phyloP scores from a whole-genome alignment of 2,888 invertebrate species.

The Gisinianus flammeolus region DNA sequence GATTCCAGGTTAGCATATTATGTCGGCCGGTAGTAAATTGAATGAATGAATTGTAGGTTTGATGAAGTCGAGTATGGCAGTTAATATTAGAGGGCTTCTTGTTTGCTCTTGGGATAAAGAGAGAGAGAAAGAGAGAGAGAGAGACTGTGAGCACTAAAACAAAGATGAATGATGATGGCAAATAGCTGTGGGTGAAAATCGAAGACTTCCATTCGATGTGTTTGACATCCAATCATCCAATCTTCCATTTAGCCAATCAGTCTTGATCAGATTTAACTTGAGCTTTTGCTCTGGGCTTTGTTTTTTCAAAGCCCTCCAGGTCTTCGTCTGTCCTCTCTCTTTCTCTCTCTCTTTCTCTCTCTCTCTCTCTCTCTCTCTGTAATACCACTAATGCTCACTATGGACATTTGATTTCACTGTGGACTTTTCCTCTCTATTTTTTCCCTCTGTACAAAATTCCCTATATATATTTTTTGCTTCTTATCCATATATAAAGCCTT shows the following conservation, averaged over 20 bases:
- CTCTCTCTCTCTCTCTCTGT: too few relatives aligned
- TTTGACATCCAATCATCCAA: conserved; percentile 58
- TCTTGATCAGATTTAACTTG: conserved; percentile 29
- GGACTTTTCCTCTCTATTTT: too few relatives aligned
- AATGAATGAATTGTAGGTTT: conserved; percentile 23
- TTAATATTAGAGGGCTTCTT: conserved; percentile 26
- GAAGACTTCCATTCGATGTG: conserved; percentile 42
- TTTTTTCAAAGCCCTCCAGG: neutral
- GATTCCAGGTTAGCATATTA: too few relatives aligned
- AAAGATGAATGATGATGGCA: conserved; percentile 20
- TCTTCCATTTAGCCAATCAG: conserved; percentile 56
- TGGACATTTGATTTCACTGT: too few relatives aligned
- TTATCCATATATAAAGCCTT: too few relatives aligned
- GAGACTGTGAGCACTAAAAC: conserved; percentile 21
- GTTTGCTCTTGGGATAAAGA: conserved; percentile 28
- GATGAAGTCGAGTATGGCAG: conserved; percentile 5
- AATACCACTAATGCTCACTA: too few relatives aligned
- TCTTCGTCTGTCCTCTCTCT: too few relatives aligned
- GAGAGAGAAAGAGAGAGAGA: neutral
- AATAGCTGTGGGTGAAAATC: conserved; percentile 36
- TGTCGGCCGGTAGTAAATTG: conserved; percentile 1
- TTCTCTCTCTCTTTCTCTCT: too few relatives aligned
- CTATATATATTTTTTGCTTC: too few relatives aligned
- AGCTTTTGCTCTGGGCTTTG: conserved; percentile 6
- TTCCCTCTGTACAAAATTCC: too few relatives aligned